These are phyloP conservation scores for Atrichornis clamosus DNA, from an alignment of 2,113 vertebrate species.

Conservation along the genomic window DNA sequence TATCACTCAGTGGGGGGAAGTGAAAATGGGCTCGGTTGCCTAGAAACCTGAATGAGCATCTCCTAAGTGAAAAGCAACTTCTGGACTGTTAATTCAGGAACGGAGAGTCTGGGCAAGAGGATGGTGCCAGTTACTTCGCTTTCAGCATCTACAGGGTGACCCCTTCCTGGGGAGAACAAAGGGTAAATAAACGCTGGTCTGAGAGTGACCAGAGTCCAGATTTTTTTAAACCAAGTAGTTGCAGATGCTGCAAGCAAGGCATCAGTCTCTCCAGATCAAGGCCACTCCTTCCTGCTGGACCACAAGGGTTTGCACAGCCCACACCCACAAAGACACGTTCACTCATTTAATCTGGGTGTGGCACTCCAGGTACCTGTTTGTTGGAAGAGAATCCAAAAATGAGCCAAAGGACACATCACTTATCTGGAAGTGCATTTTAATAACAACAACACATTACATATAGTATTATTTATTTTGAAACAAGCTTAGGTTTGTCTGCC, in stretches of 20 bases:
- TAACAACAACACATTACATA: background rate
- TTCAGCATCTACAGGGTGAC: background rate
- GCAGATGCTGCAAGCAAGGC: background rate
- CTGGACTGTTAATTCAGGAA: constrained; percentile 20
- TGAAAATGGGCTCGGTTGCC: constrained; percentile 63
- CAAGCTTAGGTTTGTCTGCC: background rate
- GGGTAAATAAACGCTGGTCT: background rate
- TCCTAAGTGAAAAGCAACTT: constrained; percentile 49
- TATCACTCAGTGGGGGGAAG: constrained; percentile 57
- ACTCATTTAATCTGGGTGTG: rapidly evolving
- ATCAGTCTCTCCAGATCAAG: background rate
- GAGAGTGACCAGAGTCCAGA: background rate
- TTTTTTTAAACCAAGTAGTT: background rate
- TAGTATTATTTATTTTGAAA: background rate
- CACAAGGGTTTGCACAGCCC: background rate
- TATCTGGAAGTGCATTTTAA: background rate
- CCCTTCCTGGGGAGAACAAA: rapidly evolving
- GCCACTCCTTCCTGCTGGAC: background rate
- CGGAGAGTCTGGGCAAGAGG: background rate
- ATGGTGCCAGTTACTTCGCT: background rate
- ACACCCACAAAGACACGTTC: background rate
- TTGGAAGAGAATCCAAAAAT: background rate
- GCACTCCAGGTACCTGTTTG: background rate
- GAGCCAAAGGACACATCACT: background rate
- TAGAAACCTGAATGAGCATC: constrained; percentile 66